phyloP scores from a whole-genome alignment of 2,113 vertebrate species.

The Neodontobutis hainanensis region DNA sequence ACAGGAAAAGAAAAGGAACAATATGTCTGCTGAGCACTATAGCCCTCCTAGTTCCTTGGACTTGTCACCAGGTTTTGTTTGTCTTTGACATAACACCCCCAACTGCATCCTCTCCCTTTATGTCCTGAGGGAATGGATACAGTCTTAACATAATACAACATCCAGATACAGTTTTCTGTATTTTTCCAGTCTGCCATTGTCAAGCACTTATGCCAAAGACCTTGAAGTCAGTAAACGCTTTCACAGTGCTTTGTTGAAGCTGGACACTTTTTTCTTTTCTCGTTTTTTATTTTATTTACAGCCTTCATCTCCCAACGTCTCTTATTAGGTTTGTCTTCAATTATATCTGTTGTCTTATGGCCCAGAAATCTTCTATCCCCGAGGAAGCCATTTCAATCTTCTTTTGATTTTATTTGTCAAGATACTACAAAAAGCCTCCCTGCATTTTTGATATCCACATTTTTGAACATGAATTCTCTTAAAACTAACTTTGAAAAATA shows the following conservation, averaged over 20 bases:
- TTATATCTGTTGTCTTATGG: slow-evolving; percentile 13
- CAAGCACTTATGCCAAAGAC: slow-evolving; percentile 4
- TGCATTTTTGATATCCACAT: not conserved
- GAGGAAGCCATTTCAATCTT: slow-evolving; percentile 12
- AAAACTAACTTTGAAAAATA: not conserved
- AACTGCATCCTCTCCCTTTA: slow-evolving; percentile 30
- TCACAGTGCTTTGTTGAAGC: slow-evolving; percentile 6
- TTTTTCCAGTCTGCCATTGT: slow-evolving; percentile 16
- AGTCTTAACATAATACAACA: slow-evolving; percentile 10
- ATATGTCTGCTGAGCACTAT: slow-evolving; percentile 39
- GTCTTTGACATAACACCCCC: slow-evolving; percentile 28
- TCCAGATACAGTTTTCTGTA: slow-evolving; percentile 39
- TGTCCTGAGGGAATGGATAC: slow-evolving; percentile 50
- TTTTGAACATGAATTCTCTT: slow-evolving; percentile 9
- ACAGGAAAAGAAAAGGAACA: slow-evolving; percentile 55
- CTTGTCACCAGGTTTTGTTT: slow-evolving; percentile 68
- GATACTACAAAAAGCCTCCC: not conserved
- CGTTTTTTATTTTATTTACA: not conserved
- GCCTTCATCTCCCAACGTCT: slow-evolving; percentile 2
- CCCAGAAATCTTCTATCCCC: slow-evolving; percentile 2
- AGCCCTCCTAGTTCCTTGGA: slow-evolving; percentile 36
- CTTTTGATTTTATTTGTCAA: slow-evolving; percentile 15
- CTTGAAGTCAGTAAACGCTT: not conserved
- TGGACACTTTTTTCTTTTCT: not conserved
- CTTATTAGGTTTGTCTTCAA: slow-evolving; percentile 14